These are phyloP conservation scores for Patella ulyssiponensis DNA, from an alignment of 2,888 invertebrate species.

Conservation along the genomic window DNA sequence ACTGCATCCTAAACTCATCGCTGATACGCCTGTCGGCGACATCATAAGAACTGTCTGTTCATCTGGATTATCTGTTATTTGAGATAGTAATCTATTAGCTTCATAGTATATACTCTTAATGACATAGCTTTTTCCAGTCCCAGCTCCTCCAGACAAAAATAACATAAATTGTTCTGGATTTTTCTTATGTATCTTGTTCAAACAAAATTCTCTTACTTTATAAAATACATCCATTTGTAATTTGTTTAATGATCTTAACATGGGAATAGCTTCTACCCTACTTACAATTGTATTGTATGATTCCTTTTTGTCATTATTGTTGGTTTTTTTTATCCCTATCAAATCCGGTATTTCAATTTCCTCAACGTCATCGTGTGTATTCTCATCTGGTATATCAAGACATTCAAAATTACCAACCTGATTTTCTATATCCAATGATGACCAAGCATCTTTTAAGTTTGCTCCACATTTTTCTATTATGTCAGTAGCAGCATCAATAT, in stretches of 20 bases:
- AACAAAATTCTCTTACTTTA: too few relatives aligned
- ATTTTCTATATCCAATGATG: not conserved
- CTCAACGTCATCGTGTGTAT: not conserved
- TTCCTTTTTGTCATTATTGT: not conserved
- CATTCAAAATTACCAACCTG: slow-evolving; percentile 3
- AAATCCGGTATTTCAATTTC: not conserved
- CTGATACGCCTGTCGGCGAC: too few relatives aligned
- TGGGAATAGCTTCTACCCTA: not conserved
- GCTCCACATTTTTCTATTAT: not conserved
- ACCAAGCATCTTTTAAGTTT: slow-evolving; percentile 16
- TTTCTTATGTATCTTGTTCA: too few relatives aligned
- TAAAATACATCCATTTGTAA: slow-evolving; percentile 17
- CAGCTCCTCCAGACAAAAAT: too few relatives aligned
- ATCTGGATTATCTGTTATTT: too few relatives aligned
- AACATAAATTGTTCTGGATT: too few relatives aligned
- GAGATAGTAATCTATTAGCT: too few relatives aligned
- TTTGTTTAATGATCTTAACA: slow-evolving; percentile 19
- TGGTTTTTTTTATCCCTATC: too few relatives aligned
- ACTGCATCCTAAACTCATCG: too few relatives aligned
- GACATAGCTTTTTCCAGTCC: too few relatives aligned
- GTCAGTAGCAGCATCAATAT: slow-evolving; percentile 1
- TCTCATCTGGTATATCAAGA: not conserved
- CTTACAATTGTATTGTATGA: not conserved
- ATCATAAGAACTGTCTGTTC: too few relatives aligned
- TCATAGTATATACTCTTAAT: too few relatives aligned